Conservation (phyloP, 1,140 invertebrate genomes). For the Dolichoris vasculosae region DNA sequence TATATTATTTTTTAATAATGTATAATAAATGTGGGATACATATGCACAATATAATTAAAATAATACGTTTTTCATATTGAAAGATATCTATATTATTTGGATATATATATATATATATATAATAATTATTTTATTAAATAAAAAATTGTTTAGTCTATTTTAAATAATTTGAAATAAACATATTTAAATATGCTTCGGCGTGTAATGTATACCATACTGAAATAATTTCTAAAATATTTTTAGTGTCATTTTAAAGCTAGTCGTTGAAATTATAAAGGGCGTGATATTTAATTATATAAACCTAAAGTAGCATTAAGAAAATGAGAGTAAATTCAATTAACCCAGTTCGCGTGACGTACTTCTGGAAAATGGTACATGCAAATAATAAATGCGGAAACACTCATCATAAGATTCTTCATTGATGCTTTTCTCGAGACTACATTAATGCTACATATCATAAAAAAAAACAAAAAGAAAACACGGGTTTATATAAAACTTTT, state of each 20-base stretch:
- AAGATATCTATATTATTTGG: no score
- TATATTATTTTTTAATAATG: no score
- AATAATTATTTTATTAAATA: no score
- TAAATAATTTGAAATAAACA: no score
- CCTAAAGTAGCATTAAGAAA: background rate
- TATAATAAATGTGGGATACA: no score
- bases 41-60: no score
- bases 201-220: no score
- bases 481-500: background rate
- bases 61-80: no score
- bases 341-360: background rate
- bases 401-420: background rate
- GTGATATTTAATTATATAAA: background rate
- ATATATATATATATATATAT: no score
- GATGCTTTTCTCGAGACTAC: background rate
- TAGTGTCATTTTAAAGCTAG: background rate
- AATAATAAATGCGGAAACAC: slow-evolving; percentile 2
- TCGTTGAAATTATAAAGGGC: background rate
- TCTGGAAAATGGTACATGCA: background rate
- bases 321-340: slow-evolving; percentile 20
- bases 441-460: background rate
- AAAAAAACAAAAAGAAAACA: background rate
- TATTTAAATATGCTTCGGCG: no score
- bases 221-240: no score
- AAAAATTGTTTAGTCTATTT: no score